Base-by-base conservation (phyloP, 2,888 invertebrate species). In the Latheticus oryzae region DNA sequence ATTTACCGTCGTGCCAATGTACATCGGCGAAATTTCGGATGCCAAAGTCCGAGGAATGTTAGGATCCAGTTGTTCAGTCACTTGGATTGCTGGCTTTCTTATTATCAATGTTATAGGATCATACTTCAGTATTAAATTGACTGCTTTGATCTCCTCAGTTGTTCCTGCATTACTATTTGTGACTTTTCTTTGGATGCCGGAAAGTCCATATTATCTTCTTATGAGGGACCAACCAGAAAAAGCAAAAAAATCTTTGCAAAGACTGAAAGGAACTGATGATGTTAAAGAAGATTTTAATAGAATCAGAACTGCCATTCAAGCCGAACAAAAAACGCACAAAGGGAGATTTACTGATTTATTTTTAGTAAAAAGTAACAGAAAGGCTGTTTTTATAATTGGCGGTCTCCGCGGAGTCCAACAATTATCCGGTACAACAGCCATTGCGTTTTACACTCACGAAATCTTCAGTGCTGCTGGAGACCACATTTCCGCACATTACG, bases 321-420 rank as follows among this genome's bases (percentile, higher is more conserved):
- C 23, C 7, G 23, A 21, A 30, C 7, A 30, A 30, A 30, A 30
- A 30, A 4, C 8, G 7, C 8, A 30, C 30, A 78, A 75, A 64
- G 84, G 84, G 5, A 80, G 81, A 2, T 82, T 84, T 78, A 69
- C 78, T 57, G 85, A 86, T 68, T 73, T 87, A 21, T 70, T 86
- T 52, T 79, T 80, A 7, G 82, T 83, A 61, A 80, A 80, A 17
- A 83, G 83, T 0, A 85, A 85, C 69, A 81, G 84, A 60, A 84
- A 84, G 75, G 88, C 89, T 1, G 78, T 89, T 66, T 79, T 83
- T 66, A 84, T 89, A 42, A 82, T 2, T 83, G 35, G 86, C 30
- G 82, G 84, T 4, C 77, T 89, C 2, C 79, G 83, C 72, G 72
- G 80, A 1, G 78, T 83, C 21, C 84, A 85, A 51, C 77, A 78